A percentile compares a stretch with the other conserved stretches of the same genome.
Conservation (phyloP, 2,113 vertebrate genomes). For the Onychostoma macrolepis region DNA sequence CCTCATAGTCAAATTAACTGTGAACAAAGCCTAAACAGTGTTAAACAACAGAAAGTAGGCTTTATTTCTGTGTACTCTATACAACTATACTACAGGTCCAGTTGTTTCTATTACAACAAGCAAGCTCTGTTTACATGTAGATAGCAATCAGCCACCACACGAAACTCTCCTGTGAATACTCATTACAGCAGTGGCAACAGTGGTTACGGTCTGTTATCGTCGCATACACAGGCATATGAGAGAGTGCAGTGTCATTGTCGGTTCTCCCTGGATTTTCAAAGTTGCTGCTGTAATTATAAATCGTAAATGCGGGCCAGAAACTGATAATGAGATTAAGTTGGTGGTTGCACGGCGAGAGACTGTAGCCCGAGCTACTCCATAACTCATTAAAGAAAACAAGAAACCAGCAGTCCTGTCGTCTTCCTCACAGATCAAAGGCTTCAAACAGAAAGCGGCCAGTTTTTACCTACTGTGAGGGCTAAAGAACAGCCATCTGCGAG, state of each 20-base stretch:
- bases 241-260: neutral
- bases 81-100: neutral
- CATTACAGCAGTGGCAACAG: neutral
- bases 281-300: slow-evolving; percentile 33
- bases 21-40: neutral
- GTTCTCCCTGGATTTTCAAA: slow-evolving; percentile 23
- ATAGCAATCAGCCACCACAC: neutral
- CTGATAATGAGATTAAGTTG: slow-evolving; percentile 42
- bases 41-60: neutral
- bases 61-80: neutral
- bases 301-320: neutral
- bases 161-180: neutral
- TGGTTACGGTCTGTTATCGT: neutral
- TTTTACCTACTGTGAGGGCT: neutral
- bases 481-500: neutral
- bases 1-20: neutral
- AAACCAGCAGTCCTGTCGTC: neutral
- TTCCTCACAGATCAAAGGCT: slow-evolving; percentile 1
- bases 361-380: slow-evolving; percentile 16
- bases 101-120: slow-evolving; percentile 1
- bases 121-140: neutral
- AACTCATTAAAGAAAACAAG: slow-evolving; percentile 26
- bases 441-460: neutral
- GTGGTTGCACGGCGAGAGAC: neutral
- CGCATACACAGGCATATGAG: neutral